phyloP scores from a whole-genome alignment of 2,797 vertebrate genomes.

The Mareca penelope region DNA sequence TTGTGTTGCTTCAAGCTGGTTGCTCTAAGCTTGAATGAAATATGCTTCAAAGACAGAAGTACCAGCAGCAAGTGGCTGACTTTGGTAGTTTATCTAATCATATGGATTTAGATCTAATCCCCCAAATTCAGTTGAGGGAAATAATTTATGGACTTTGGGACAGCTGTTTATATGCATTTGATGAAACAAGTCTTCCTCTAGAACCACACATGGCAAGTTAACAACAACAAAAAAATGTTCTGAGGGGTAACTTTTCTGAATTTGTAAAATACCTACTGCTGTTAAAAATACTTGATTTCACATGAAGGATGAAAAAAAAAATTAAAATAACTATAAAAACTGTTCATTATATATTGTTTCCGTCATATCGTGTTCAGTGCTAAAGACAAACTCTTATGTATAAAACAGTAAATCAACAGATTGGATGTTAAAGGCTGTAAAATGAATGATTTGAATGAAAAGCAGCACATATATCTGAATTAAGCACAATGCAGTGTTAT shows the following conservation, averaged over 20 bases:
- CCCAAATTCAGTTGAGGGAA: neutral
- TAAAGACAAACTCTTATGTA: neutral
- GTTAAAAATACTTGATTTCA: neutral
- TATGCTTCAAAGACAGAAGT: neutral
- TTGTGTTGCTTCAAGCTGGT: neutral
- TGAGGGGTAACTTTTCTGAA: neutral
- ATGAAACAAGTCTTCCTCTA: neutral
- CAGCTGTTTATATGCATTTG: neutral
- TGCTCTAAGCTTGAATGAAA: neutral
- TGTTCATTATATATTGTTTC: neutral
- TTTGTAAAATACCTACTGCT: neutral
- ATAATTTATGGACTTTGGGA: neutral
- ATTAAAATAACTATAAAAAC: neutral
- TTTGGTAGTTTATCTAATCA: neutral
- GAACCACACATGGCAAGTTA: neutral
- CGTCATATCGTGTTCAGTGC: neutral
- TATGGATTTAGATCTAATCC: neutral
- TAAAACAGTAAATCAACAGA: neutral
- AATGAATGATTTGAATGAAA: neutral
- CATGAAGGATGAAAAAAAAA: conserved; percentile 13
- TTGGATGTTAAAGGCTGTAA: neutral
- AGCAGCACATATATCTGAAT: conserved; percentile 12
- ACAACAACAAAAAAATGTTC: neutral
- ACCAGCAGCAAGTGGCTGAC: neutral
- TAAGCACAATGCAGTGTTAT: conserved; percentile 31